Conservation (phyloP, 2,113 vertebrate genomes). For the Aegithalos caudatus region DNA sequence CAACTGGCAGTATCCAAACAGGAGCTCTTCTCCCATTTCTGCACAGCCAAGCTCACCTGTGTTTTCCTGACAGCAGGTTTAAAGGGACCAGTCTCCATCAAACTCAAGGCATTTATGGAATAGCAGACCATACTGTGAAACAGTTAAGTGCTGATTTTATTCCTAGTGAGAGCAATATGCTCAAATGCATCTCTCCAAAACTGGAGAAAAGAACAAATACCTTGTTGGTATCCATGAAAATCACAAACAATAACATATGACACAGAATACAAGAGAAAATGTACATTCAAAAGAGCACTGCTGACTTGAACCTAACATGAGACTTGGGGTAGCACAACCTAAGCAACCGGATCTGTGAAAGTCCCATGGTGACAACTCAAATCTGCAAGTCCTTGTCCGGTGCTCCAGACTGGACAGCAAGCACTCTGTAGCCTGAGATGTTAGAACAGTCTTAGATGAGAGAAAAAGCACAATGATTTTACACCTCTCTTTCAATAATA, state of each 20-base stretch:
- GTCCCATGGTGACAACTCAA: neutral
- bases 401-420: neutral
- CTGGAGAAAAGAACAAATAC: slow-evolving; percentile 4
- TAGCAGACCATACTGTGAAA: neutral
- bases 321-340: neutral
- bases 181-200: slow-evolving; percentile 37
- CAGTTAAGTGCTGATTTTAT: slow-evolving; percentile 2
- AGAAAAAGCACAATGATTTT: neutral
- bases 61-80: neutral
- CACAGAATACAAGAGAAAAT: neutral
- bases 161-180: slow-evolving; percentile 60
- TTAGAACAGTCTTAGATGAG: neutral
- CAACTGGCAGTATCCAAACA: neutral
- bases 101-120: neutral
- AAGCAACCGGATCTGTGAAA: neutral
- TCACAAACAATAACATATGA: neutral
- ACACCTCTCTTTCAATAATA: neutral
- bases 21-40: neutral
- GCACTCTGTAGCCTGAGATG: neutral
- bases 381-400: neutral
- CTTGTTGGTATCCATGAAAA: neutral
- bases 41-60: neutral
- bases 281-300: neutral
- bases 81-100: neutral
- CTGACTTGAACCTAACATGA: neutral